Conservation (phyloP, 2,113 vertebrate species). For the Meleagris gallopavo region DNA sequence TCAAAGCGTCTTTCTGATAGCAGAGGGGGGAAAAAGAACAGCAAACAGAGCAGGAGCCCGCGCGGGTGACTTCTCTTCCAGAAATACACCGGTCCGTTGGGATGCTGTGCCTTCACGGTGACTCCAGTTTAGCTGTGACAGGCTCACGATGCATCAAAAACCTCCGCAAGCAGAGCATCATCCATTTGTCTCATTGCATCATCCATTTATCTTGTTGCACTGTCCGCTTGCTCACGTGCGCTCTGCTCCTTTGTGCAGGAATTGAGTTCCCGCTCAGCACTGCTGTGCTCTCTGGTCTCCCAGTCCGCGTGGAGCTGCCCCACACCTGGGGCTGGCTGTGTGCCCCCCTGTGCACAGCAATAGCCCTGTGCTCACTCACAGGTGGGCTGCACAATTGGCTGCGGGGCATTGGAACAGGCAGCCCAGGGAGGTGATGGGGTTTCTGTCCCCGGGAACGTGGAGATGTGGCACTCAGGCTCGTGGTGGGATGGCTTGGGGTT, state of each 20-base stretch:
- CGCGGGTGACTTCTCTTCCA: rapidly evolving
- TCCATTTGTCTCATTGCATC: background rate
- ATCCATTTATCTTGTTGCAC: background rate
- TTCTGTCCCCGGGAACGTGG: too few species aligned
- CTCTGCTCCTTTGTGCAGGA: background rate
- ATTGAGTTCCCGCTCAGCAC: background rate
- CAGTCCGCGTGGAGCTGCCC: background rate
- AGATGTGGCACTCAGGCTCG: too few species aligned
- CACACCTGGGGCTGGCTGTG: background rate
- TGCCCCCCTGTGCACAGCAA: too few species aligned
- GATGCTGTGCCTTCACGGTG: rapidly evolving
- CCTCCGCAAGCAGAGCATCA: background rate
- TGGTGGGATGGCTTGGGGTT: background rate
- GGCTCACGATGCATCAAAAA: rapidly evolving
- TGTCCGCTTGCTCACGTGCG: background rate
- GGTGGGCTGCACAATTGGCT: background rate
- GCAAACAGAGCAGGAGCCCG: background rate
- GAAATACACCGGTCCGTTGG: rapidly evolving
- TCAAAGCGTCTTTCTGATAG: conserved; percentile 3
- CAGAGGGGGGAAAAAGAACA: background rate
- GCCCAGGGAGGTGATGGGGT: too few species aligned
- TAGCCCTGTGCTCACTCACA: background rate
- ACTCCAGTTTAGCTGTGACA: background rate
- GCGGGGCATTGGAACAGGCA: too few species aligned
- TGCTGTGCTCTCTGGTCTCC: too few species aligned